Evolutionary conservation across 2,888 invertebrate genomes (phyloP), one percentile per base, ranked within the genome.

Genomic region (Sthenelais limicola): DNA sequence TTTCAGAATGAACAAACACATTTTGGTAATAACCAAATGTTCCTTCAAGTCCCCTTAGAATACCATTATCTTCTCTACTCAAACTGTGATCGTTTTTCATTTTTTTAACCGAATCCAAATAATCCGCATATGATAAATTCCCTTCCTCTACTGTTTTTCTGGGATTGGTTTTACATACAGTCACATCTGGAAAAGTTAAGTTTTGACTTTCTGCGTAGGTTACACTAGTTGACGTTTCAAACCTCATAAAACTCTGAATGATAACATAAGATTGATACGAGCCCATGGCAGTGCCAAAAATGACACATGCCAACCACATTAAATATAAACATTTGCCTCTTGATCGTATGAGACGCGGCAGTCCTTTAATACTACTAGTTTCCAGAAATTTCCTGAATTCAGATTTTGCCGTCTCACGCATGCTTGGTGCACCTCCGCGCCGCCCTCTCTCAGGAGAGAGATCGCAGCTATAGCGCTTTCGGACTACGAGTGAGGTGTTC

Each of bases 21-120:
- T 62, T 62, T 43, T 62, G 62, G 62, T 62, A 62, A 43, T 62
- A 62, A n/a, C 62, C 62, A 43, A 62, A 62, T 24, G 62, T 62
- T 18, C 62, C 62, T 24, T 35, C 62, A 62, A 62, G 62, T 21
- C 62, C 62, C 26, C 62, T 35, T 3, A 62, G 62, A 24, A 62
- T 62, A 62, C 43, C 38, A 62, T 43, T 33, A 26, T 62, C 62
- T 9, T 1, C 35, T 21, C 43, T 38, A 3, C 38, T 62, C 3
- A 62, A 3, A 15, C 28, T 43, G 1, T 35, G 62, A 9, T 38
- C 24, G 12, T 24, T 18, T 26, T 24, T 21, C 4, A 62, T 21
- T 18, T 24, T 35, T 21, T 15, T 7, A 1, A 62, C 35, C 62
- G 38, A 21, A 1, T 35, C 62, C 24, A 38, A 43, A 24, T 62